Conservation (phyloP, 2,888 invertebrate genomes). For the Uloborus plumipes region DNA sequence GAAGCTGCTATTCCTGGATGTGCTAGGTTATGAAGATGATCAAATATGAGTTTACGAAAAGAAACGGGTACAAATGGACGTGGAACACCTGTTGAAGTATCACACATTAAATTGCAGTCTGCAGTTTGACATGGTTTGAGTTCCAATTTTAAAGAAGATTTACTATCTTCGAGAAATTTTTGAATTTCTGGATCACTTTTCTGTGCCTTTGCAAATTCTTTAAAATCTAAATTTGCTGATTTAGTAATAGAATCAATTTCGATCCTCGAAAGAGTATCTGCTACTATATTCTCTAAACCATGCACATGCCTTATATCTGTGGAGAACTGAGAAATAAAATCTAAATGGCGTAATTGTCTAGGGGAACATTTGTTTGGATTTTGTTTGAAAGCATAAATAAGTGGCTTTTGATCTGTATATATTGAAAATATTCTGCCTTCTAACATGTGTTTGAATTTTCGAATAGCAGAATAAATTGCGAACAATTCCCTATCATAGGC, state of each 20-base stretch:
- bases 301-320: constrained; percentile 69
- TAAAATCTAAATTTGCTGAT: too few species aligned
- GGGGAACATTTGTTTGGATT: constrained; percentile 67
- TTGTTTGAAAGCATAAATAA: constrained; percentile 59
- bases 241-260: constrained; percentile 3
- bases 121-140: neutral
- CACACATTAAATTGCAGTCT: neutral
- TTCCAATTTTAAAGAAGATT: neutral
- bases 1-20: neutral
- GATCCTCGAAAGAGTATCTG: constrained; percentile 25
- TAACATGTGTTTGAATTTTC: constrained; percentile 66
- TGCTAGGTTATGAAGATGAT: neutral
- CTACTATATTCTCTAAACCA: constrained; percentile 15
- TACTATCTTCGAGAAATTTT: neutral
- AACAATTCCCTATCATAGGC: constrained; percentile 64
- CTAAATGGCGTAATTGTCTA: constrained; percentile 69
- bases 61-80: neutral
- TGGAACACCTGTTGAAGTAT: neutral
- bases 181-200: neutral
- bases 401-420: constrained; percentile 63
- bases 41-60: neutral
- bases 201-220: neutral
- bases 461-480: constrained; percentile 67
- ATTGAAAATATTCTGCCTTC: constrained; percentile 43
- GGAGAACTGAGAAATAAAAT: constrained; percentile 69